A percentile compares a stretch with the other conserved stretches of the same genome.
These are phyloP conservation scores for Mycetomoellerius zeteki DNA, from an alignment of 1,140 invertebrate genomes.

Conservation along the genomic window DNA sequence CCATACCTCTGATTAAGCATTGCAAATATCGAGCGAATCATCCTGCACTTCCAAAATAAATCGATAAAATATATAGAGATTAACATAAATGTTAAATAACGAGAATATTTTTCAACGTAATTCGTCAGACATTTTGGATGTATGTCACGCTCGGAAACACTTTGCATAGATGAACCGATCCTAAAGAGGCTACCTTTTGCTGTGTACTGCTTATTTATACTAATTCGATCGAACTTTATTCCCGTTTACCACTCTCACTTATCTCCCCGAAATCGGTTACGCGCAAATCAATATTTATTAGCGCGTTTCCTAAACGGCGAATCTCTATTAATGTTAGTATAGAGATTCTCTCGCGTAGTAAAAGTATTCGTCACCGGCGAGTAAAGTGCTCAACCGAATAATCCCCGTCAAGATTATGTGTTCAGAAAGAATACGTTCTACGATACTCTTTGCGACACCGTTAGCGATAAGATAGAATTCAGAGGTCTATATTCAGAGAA, in stretches of 20 bases:
- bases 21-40: neutral
- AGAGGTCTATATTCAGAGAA: constrained; percentile 52
- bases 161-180: constrained; percentile 16
- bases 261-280: neutral
- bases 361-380: constrained; percentile 38
- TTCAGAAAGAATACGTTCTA: constrained; percentile 50
- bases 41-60: constrained; percentile 46
- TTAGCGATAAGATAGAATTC: constrained; percentile 22
- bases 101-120: constrained; percentile 59
- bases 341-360: constrained; percentile 49
- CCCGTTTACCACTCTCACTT: neutral
- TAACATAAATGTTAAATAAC: constrained; percentile 40
- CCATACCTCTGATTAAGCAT: neutral
- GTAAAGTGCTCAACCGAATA: constrained; percentile 53
- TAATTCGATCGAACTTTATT: constrained; percentile 21
- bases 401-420: constrained; percentile 63
- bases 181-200: neutral
- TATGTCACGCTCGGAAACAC: constrained; percentile 25
- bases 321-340: constrained; percentile 25
- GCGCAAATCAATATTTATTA: constrained; percentile 2
- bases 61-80: constrained; percentile 39
- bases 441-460: constrained; percentile 18
- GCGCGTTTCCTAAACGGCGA: constrained; percentile 12
- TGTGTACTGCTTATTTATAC: constrained; percentile 23
- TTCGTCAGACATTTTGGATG: constrained; percentile 39